phyloP scores from a whole-genome alignment of 2,888 invertebrate species.

The Agrypnus murinus region DNA sequence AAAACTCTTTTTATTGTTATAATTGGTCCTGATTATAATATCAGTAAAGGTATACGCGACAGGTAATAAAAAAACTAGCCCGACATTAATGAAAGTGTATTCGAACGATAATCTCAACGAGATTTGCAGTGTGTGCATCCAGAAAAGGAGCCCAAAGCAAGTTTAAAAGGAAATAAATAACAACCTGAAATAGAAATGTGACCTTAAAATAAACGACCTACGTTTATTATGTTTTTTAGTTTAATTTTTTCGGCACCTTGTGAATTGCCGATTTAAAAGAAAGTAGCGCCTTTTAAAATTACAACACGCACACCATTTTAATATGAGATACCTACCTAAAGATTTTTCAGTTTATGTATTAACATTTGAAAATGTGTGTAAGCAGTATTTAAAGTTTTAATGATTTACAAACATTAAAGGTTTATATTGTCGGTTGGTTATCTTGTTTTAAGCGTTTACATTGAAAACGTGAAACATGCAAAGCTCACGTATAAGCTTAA shows the following conservation, averaged over 20 bases:
- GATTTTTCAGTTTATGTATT: not conserved
- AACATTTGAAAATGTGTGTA: not conserved
- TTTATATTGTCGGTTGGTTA: not conserved
- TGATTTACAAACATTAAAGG: not conserved
- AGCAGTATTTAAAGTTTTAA: not conserved
- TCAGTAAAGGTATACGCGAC: not conserved
- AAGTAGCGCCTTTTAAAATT: slow-evolving; percentile 19
- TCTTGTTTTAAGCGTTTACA: not conserved
- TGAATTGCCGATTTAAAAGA: slow-evolving; percentile 23
- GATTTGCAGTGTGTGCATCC: no score
- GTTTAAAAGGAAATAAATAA: not conserved
- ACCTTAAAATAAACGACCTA: slow-evolving; percentile 10
- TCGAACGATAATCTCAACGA: no score
- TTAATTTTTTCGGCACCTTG: not conserved
- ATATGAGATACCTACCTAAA: no score
- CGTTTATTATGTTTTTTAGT: slow-evolving; percentile 4
- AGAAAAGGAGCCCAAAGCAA: no score
- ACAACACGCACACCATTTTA: slow-evolving; percentile 1
- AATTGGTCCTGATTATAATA: slow-evolving; percentile 9
- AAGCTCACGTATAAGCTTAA: not conserved
- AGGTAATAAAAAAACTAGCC: no score
- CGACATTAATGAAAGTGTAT: slow-evolving; percentile 15
- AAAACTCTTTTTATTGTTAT: not conserved
- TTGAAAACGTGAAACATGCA: not conserved
- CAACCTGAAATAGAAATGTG: slow-evolving; percentile 23